Conservation (phyloP, 1,140 invertebrate species). For the Druon quercuslanigerum region DNA sequence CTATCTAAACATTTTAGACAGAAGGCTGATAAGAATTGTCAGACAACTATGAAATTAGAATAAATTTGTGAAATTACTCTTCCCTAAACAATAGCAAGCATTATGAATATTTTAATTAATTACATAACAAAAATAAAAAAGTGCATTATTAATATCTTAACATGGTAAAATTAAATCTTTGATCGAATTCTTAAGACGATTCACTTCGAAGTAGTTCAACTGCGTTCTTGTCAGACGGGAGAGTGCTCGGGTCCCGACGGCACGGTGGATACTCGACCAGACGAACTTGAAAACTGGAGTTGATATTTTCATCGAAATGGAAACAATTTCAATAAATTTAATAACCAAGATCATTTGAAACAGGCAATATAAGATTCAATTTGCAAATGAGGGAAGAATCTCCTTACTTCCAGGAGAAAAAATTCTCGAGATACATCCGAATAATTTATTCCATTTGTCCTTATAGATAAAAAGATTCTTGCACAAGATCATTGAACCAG, state of each 20-base stretch:
- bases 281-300: conserved; percentile 16
- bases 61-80: too few relatives aligned
- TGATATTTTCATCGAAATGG: background rate
- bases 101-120: too few relatives aligned
- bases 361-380: background rate
- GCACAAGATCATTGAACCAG: background rate
- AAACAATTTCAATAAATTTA: background rate
- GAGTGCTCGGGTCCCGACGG: conserved; percentile 45
- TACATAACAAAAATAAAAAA: too few relatives aligned
- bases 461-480: background rate
- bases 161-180: background rate
- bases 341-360: background rate
- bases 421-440: background rate
- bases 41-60: too few relatives aligned
- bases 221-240: conserved; percentile 52
- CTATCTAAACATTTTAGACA: too few relatives aligned
- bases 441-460: background rate
- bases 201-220: conserved; percentile 54
- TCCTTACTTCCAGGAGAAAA: background rate
- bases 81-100: too few relatives aligned
- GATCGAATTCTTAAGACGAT: background rate
- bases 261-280: conserved; percentile 46
- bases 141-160: too few relatives aligned
- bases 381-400: background rate
- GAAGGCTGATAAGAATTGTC: too few relatives aligned